A percentile compares a stretch with the other conserved stretches of the same genome.
Conservation (phyloP, 2,113 vertebrate species). For the Leptocoma aspasia region DNA sequence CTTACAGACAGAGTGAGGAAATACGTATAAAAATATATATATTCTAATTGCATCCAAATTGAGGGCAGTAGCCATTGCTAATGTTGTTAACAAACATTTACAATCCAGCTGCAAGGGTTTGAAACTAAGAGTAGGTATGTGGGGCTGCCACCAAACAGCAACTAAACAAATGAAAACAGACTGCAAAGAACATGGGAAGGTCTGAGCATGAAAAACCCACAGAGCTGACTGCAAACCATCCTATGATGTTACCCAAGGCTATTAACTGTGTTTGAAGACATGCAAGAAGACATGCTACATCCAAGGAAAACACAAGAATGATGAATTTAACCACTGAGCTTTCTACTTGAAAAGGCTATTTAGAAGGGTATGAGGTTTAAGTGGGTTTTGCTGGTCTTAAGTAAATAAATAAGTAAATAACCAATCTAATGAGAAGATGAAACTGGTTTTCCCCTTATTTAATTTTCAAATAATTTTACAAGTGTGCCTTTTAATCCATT, state of each 20-base stretch:
- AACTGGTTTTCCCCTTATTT: neutral
- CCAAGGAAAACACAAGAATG: neutral
- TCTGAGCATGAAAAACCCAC: neutral
- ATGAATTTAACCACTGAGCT: neutral
- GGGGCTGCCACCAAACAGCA: neutral
- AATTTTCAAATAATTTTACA: neutral
- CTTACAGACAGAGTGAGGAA: neutral
- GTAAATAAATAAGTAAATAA: neutral
- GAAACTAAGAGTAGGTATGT: neutral
- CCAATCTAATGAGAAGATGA: neutral
- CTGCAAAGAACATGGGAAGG: neutral
- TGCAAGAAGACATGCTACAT: neutral
- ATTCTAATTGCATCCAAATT: neutral
- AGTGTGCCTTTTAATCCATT: neutral
- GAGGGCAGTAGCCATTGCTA: neutral
- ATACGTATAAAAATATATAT: neutral
- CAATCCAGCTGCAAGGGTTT: neutral
- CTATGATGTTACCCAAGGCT: neutral
- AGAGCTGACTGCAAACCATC: neutral
- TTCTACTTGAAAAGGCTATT: neutral
- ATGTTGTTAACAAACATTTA: neutral
- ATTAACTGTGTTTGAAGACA: neutral
- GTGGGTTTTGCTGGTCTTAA: neutral
- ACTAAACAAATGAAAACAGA: neutral
- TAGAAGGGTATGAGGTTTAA: neutral